A percentile compares a stretch with the other conserved stretches of the same genome.
phyloP scores from a whole-genome alignment of 1,140 invertebrate species.

The Xylocopa sonorina region DNA sequence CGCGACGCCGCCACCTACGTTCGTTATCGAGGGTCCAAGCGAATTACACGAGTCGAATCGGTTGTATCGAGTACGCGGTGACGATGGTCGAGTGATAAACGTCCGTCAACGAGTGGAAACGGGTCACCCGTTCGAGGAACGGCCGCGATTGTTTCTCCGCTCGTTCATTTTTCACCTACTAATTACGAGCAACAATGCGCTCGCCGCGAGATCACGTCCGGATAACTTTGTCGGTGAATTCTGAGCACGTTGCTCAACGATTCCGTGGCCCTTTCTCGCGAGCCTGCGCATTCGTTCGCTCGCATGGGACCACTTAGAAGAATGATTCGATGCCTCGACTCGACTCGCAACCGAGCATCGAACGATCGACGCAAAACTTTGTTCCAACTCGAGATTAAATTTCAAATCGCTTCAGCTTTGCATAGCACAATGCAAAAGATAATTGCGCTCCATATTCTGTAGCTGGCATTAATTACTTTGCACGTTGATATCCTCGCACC shows the following conservation, averaged over 20 bases:
- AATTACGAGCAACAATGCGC: conserved; percentile 34
- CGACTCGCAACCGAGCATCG: neutral
- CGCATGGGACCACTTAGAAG: neutral
- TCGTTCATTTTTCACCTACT: conserved; percentile 18
- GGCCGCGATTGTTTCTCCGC: neutral
- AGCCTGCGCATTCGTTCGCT: neutral
- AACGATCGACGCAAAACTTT: neutral
- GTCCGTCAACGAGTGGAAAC: neutral
- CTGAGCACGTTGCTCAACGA: conserved; percentile 23
- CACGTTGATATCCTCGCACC: no score
- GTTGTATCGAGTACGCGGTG: neutral
- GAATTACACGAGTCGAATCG: neutral
- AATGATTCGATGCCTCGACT: neutral
- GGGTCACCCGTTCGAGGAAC: neutral
- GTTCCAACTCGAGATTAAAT: no score
- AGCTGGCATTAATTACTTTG: no score
- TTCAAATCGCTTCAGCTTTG: no score
- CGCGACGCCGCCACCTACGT: conserved; percentile 26
- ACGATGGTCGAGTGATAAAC: neutral
- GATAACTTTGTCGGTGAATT: conserved; percentile 20
- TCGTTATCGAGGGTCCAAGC: conserved; percentile 2
- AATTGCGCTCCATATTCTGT: no score
- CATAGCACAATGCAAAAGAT: no score
- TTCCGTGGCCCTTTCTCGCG: conserved; percentile 11
- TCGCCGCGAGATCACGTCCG: conserved; percentile 4